Percentiles rank a stretch among this genome's conserved stretches.
Evolutionary conservation across 2,888 invertebrate species (phyloP).

Genomic region (Pyrrhosoma nymphula): DNA sequence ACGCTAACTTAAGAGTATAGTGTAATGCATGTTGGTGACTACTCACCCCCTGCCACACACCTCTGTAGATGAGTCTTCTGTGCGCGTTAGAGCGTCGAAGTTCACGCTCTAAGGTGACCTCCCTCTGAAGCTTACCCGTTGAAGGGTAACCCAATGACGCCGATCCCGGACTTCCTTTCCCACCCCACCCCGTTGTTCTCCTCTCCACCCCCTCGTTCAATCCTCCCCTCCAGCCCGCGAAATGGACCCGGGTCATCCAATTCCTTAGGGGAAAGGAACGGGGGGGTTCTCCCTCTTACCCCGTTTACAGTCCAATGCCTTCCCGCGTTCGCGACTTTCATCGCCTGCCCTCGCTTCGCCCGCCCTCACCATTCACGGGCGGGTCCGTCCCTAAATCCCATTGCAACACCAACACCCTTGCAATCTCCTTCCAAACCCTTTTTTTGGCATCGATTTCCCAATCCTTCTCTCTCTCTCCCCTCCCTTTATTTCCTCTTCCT

Average conservation of each 20-base stretch:
- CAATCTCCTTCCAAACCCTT: neutral
- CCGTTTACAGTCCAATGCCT: constrained; percentile 1
- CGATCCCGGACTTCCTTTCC: neutral
- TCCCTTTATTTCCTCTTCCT: neutral
- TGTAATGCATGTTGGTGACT: too few relatives aligned
- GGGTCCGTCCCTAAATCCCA: neutral
- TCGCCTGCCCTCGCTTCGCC: neutral
- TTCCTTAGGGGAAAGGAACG: neutral
- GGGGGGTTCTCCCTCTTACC: neutral
- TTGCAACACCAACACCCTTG: neutral
- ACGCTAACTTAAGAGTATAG: too few relatives aligned
- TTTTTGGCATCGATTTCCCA: constrained; percentile 13
- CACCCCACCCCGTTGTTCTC: too few relatives aligned
- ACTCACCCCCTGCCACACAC: too few relatives aligned
- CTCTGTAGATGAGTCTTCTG: too few relatives aligned
- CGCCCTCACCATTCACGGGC: neutral
- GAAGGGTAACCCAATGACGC: neutral
- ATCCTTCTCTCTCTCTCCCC: neutral
- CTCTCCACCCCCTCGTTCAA: neutral
- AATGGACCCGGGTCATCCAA: constrained; percentile 24
- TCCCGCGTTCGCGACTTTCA: constrained; percentile 24
- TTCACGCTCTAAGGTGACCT: neutral
- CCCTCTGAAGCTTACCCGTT: neutral
- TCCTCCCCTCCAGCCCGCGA: neutral
- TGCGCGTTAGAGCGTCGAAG: neutral